A percentile compares a stretch with the other conserved stretches of the same genome.
Evolutionary conservation across 1,140 invertebrate species (phyloP).

Genomic region (Drosophila mojavensis): DNA sequence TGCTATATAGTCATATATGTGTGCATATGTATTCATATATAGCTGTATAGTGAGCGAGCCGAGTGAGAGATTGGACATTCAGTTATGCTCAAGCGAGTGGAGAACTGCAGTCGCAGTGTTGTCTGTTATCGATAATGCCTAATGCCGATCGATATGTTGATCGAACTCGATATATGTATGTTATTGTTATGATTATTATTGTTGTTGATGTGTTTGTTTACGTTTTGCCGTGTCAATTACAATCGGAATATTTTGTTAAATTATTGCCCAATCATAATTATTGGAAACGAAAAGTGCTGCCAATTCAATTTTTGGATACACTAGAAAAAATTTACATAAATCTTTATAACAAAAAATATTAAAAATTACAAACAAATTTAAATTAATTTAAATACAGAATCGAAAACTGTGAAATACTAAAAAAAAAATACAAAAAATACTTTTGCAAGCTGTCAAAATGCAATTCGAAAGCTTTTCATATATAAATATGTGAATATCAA

Average conservation of each 20-base stretch:
- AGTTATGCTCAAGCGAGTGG: conserved; percentile 26
- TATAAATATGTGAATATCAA: background rate
- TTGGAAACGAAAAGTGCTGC: conserved; percentile 26
- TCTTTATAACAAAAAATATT: too few species aligned
- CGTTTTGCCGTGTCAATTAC: conserved; percentile 38
- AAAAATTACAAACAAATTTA: too few species aligned
- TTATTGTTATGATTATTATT: background rate
- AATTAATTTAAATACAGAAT: background rate
- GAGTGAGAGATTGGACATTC: conserved; percentile 26
- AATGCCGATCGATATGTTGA: conserved; percentile 14
- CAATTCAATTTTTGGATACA: conserved; percentile 18
- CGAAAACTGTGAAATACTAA: background rate
- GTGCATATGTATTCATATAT: background rate
- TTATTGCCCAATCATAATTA: conserved; percentile 19
- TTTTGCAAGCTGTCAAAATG: conserved; percentile 23
- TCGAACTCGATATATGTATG: conserved; percentile 26
- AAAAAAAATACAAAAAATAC: background rate
- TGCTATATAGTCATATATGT: background rate
- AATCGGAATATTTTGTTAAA: conserved; percentile 17
- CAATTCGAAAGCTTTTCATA: conserved; percentile 28
- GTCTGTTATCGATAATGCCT: conserved; percentile 11
- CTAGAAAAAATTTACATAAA: conserved; percentile 1
- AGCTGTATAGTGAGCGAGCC: conserved; percentile 4
- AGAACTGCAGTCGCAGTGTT: conserved; percentile 1
- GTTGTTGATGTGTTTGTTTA: conserved; percentile 19